A percentile compares a stretch with the other conserved stretches of the same genome.
These are phyloP conservation scores for Cabera pusaria DNA, from an alignment of 2,888 invertebrate genomes.

Conservation along the genomic window DNA sequence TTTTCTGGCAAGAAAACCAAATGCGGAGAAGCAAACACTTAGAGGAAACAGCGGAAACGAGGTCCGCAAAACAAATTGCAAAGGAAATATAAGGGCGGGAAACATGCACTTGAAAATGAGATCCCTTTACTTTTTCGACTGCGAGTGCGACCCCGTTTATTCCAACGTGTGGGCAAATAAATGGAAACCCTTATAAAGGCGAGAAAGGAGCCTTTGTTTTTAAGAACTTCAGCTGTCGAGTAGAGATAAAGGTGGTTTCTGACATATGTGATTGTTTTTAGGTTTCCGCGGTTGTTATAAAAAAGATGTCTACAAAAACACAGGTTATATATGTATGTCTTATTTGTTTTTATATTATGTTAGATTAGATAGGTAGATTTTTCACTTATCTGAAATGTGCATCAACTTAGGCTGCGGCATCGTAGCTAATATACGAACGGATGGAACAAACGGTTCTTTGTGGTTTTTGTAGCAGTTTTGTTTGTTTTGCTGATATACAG, in stretches of 20 bases:
- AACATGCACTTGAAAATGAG: slow-evolving; percentile 33
- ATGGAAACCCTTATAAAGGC: slow-evolving; percentile 28
- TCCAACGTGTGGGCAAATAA: slow-evolving; percentile 28
- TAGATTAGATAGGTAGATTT: too few relatives aligned
- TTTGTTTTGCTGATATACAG: too few relatives aligned
- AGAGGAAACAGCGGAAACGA: slow-evolving; percentile 23
- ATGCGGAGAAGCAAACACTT: slow-evolving; percentile 20
- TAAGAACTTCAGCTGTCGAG: slow-evolving; percentile 16
- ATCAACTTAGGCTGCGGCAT: too few relatives aligned
- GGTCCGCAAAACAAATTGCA: slow-evolving; percentile 30
- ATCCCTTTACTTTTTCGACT: slow-evolving; percentile 30
- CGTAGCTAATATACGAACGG: too few relatives aligned
- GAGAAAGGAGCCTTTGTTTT: slow-evolving; percentile 20
- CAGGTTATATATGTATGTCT: too few relatives aligned
- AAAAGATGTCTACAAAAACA: too few relatives aligned
- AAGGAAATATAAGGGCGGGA: slow-evolving; percentile 29
- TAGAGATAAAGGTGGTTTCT: slow-evolving; percentile 8
- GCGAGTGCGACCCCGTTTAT: slow-evolving; percentile 26
- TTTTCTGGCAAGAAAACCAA: slow-evolving; percentile 7
- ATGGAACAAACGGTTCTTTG: too few relatives aligned
- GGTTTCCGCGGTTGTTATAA: slow-evolving; percentile 1
- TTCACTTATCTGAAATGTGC: too few relatives aligned
- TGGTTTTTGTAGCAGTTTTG: too few relatives aligned
- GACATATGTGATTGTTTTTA: slow-evolving; percentile 8
- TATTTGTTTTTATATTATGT: too few relatives aligned